phyloP scores from a whole-genome alignment of 2,113 vertebrate genomes.

The Pseudopodoces humilis region DNA sequence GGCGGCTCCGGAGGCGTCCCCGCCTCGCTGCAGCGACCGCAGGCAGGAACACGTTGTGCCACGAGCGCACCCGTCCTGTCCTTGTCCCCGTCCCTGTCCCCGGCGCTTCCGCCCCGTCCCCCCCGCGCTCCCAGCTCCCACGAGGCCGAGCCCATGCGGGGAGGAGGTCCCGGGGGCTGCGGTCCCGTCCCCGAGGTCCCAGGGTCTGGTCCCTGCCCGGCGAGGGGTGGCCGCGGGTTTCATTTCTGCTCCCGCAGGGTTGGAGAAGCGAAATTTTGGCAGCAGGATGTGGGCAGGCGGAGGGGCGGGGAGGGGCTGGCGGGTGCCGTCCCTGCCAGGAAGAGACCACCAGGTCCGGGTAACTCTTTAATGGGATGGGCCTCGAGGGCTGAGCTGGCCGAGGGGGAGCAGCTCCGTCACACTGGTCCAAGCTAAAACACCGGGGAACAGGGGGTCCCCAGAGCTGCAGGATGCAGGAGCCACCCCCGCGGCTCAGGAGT shows the following conservation, averaged over 20 bases:
- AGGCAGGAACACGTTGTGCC: slow-evolving; percentile 23
- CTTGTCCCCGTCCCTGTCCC: background rate
- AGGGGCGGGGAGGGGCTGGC: background rate
- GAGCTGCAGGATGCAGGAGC: background rate
- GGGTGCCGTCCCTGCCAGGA: background rate
- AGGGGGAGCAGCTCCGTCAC: background rate
- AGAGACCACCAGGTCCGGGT: background rate
- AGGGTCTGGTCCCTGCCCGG: background rate
- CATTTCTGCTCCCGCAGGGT: background rate
- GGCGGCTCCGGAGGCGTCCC: background rate
- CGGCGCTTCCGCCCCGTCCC: background rate
- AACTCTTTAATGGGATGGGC: background rate
- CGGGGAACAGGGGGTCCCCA: background rate
- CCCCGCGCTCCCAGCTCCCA: background rate
- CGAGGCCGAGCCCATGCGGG: accelerated
- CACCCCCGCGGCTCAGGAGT: background rate
- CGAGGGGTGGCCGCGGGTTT: background rate
- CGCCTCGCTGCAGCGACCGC: background rate
- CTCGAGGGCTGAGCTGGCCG: background rate
- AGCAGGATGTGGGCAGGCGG: background rate
- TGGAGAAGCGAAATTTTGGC: background rate
- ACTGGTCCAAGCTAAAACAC: background rate
- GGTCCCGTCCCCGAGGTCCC: background rate
- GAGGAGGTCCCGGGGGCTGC: background rate
- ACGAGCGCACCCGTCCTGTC: background rate